These are phyloP conservation scores for Gymnopithys bicolor DNA, from an alignment of 2,797 vertebrate genomes.

Conservation along the genomic window DNA sequence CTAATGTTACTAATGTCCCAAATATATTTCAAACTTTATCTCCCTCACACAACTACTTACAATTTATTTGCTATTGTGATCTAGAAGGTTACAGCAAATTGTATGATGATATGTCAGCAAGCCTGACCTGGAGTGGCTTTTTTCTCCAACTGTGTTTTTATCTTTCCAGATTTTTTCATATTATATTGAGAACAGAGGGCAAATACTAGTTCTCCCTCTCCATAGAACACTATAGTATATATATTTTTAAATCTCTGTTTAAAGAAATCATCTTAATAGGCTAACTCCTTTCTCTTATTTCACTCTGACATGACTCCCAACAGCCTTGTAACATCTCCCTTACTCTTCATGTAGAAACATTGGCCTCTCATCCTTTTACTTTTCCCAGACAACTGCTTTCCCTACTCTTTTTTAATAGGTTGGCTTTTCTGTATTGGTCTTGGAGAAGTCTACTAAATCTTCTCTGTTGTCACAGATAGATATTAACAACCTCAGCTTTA, in stretches of 20 bases:
- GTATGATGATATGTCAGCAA: background rate
- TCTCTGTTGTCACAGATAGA: background rate
- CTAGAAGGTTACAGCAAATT: background rate
- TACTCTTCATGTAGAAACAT: background rate
- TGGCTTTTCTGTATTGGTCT: background rate
- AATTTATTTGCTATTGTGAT: background rate
- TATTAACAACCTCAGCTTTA: background rate
- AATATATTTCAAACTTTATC: background rate
- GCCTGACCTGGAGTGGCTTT: background rate
- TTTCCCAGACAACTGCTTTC: background rate
- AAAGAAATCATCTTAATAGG: background rate
- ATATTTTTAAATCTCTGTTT: background rate
- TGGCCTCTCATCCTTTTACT: background rate
- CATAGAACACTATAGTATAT: background rate
- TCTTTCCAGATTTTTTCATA: background rate
- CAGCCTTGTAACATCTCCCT: background rate
- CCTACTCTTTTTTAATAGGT: background rate
- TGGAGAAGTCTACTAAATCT: background rate
- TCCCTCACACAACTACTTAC: background rate
- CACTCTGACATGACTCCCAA: background rate
- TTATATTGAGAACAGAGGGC: background rate
- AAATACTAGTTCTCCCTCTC: background rate
- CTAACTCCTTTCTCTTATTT: background rate
- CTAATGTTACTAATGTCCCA: background rate
- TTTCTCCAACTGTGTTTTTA: background rate